Percentiles rank a stretch among this genome's conserved stretches.
Evolutionary conservation across 1,140 invertebrate species (phyloP).

Genomic region (Drosophila sturtevanti): DNA sequence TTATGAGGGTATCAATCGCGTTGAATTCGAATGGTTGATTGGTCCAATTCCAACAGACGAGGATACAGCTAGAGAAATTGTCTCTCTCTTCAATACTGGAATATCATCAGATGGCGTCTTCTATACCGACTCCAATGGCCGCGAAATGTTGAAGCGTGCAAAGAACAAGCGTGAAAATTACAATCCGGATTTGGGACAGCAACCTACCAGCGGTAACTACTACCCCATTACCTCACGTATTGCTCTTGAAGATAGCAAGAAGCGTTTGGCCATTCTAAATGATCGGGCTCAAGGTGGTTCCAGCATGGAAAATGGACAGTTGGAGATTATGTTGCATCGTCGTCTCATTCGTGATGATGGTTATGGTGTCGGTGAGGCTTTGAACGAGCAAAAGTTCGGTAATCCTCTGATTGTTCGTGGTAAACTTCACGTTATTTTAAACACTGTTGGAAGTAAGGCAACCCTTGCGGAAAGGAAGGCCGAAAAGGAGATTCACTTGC

Average conservation of each 20-base stretch:
- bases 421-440: conserved; percentile 86
- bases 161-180: conserved; percentile 90
- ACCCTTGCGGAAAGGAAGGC: conserved; percentile 40
- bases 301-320: conserved; percentile 89
- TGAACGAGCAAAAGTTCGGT: conserved; percentile 92
- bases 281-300: conserved; percentile 95
- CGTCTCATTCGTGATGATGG: conserved; percentile 93
- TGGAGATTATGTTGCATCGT: conserved; percentile 94
- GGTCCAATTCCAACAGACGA: conserved; percentile 94
- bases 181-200: conserved; percentile 87
- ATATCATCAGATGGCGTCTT: conserved; percentile 88
- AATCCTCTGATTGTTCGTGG: conserved; percentile 92
- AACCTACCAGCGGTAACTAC: conserved; percentile 92
- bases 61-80: conserved; percentile 90
- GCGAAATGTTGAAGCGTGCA: conserved; percentile 91
- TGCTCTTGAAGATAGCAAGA: conserved; percentile 83
- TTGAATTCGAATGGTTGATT: conserved; percentile 96
- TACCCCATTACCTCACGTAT: conserved; percentile 96
- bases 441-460: conserved; percentile 69
- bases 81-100: conserved; percentile 88
- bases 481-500: conserved; percentile 60
- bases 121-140: conserved; percentile 97
- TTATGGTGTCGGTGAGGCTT: conserved; percentile 95
- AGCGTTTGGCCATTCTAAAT: conserved; percentile 88
- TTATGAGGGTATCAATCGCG: conserved; percentile 86